Conservation (phyloP, 2,113 vertebrate genomes). For the Vidua macroura region DNA sequence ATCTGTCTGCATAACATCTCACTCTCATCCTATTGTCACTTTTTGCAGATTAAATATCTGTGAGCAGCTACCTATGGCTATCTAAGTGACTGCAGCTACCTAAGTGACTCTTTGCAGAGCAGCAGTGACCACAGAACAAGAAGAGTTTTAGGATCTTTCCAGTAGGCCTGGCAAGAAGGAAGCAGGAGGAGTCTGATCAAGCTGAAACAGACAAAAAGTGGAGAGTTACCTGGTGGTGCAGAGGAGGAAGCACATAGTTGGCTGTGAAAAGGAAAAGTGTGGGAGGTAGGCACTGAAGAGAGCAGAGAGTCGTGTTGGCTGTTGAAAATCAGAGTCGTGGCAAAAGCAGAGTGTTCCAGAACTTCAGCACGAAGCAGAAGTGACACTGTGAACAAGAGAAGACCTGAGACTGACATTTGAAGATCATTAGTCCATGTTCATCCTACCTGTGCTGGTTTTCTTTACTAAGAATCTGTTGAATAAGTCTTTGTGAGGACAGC, state of each 20-base stretch:
- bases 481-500: background rate
- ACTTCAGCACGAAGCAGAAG: background rate
- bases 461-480: background rate
- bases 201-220: background rate
- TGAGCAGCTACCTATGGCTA: background rate
- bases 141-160: background rate
- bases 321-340: background rate
- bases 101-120: background rate
- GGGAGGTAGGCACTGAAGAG: background rate
- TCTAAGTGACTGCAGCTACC: background rate
- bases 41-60: background rate
- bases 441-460: background rate
- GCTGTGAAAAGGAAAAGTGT: background rate
- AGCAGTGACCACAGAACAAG: background rate
- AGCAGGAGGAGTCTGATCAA: background rate
- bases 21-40: background rate
- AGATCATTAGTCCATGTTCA: background rate
- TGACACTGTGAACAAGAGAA: background rate
- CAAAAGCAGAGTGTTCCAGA: background rate
- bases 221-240: background rate
- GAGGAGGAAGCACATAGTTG: background rate
- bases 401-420: background rate
- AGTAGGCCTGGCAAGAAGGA: background rate
- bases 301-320: background rate
- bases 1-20: background rate